These are phyloP conservation scores for Sarcophaga bullata DNA, from an alignment of 1,140 invertebrate species.

Conservation along the genomic window DNA sequence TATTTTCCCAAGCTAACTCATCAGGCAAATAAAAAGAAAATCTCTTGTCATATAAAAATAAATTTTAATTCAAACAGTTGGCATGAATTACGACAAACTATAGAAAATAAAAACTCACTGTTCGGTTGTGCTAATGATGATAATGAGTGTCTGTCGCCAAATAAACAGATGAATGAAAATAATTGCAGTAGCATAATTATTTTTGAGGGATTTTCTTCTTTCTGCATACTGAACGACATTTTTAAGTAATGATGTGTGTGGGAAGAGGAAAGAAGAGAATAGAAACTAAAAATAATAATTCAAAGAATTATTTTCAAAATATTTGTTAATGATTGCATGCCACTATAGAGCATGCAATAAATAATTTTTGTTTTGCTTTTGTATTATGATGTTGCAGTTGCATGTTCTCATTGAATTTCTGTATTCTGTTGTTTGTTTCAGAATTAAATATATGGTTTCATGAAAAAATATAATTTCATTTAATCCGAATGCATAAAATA, in stretches of 20 bases:
- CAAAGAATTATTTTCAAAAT: not conserved
- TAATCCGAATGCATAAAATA: slow-evolving; percentile 15
- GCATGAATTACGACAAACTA: slow-evolving; percentile 11
- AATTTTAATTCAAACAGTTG: no score
- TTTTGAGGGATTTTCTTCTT: not conserved
- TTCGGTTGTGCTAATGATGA: not conserved
- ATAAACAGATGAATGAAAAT: slow-evolving; percentile 35
- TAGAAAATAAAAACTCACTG: not conserved
- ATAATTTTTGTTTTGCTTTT: slow-evolving; percentile 18
- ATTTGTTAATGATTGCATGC: not conserved
- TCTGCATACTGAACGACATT: not conserved
- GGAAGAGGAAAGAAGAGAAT: no score
- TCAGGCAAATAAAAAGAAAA: no score
- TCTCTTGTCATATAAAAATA: no score
- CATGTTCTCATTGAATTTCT: not conserved
- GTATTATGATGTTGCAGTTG: not conserved
- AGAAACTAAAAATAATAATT: not conserved
- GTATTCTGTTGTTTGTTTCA: not conserved
- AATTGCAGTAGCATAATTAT: slow-evolving; percentile 29
- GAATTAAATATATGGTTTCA: not conserved
- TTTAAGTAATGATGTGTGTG: no score
- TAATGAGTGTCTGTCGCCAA: slow-evolving; percentile 39
- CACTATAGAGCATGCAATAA: not conserved
- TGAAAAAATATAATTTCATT: slow-evolving; percentile 6
- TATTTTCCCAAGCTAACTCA: no score